Percentiles rank a stretch among this genome's conserved stretches.
phyloP scores from a whole-genome alignment of 2,888 invertebrate species.

The Oscheius sp. region DNA sequence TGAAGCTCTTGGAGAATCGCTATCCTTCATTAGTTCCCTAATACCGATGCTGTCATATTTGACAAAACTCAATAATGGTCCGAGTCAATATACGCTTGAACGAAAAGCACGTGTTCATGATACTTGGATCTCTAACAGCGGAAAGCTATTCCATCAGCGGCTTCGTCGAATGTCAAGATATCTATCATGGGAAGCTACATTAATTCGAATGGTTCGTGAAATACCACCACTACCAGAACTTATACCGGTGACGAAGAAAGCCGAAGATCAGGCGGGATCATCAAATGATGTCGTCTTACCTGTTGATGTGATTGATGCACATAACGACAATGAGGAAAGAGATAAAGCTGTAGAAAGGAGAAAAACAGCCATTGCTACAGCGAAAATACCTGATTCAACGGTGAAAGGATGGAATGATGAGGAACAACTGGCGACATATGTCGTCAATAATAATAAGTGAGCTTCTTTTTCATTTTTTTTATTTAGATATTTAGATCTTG shows the following conservation, averaged over 20 bases:
- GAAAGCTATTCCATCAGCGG: constrained; percentile 35
- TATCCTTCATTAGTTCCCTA: constrained; percentile 36
- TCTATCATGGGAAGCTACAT: constrained; percentile 45
- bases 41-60: constrained; percentile 40
- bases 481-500: no score
- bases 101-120: constrained; percentile 38
- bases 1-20: constrained; percentile 35
- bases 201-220: no score
- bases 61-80: constrained; percentile 23
- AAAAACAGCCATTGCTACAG: no score
- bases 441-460: constrained; percentile 32
- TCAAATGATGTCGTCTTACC: no score
- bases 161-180: constrained; percentile 40
- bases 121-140: constrained; percentile 37
- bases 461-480: background rate
- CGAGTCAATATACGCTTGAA: constrained; percentile 15
- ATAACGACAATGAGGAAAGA: background rate
- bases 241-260: no score
- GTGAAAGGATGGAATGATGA: constrained; percentile 44
- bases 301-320: background rate
- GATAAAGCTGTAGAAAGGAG: background rate
- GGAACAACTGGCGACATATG: constrained; percentile 34
- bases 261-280: constrained; percentile 1
- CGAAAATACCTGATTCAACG: background rate
- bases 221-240: no score